Conservation (phyloP, 2,113 vertebrate species). For the Nematolebias whitei region DNA sequence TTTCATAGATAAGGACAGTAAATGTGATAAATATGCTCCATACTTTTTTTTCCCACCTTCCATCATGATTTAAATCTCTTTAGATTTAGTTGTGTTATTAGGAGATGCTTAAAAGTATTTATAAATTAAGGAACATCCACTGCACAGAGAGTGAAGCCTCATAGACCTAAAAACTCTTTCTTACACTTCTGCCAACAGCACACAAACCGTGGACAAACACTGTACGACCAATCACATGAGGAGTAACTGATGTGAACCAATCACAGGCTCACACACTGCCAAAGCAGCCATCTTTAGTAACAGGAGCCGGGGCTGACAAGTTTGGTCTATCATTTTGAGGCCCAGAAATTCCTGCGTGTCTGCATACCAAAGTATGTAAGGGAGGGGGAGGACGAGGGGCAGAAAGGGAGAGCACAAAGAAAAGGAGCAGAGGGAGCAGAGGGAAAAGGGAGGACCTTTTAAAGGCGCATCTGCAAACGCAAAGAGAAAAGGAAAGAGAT, state of each 20-base stretch:
- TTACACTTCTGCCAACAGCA: slow-evolving; percentile 39
- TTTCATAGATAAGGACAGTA: no score
- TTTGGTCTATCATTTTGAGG: slow-evolving; percentile 80
- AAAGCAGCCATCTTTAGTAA: slow-evolving; percentile 68
- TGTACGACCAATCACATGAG: slow-evolving; percentile 42
- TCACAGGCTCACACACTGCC: slow-evolving; percentile 51
- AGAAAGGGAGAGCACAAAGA: slow-evolving; percentile 40
- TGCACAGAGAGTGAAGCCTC: slow-evolving; percentile 20
- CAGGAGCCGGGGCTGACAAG: slow-evolving; percentile 77
- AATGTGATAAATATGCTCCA: no score
- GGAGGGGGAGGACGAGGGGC: slow-evolving; percentile 23
- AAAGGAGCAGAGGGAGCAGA: slow-evolving; percentile 43
- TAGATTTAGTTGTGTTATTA: background rate
- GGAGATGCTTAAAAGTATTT: no score
- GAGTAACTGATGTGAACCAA: slow-evolving; percentile 56
- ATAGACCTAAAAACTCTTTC: slow-evolving; percentile 40
- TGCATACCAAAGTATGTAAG: slow-evolving; percentile 75
- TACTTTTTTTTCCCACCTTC: no score
- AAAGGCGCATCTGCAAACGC: slow-evolving; percentile 59
- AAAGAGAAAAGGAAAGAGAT: slow-evolving; percentile 10
- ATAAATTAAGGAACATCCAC: background rate
- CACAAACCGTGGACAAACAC: slow-evolving; percentile 42
- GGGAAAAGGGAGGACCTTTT: slow-evolving; percentile 44
- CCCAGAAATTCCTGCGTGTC: slow-evolving; percentile 82
- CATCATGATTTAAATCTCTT: background rate